A percentile compares a stretch with the other conserved stretches of the same genome.
These are phyloP conservation scores for Anniella stebbinsi DNA, from an alignment of 2,797 vertebrate genomes.

Conservation along the genomic window DNA sequence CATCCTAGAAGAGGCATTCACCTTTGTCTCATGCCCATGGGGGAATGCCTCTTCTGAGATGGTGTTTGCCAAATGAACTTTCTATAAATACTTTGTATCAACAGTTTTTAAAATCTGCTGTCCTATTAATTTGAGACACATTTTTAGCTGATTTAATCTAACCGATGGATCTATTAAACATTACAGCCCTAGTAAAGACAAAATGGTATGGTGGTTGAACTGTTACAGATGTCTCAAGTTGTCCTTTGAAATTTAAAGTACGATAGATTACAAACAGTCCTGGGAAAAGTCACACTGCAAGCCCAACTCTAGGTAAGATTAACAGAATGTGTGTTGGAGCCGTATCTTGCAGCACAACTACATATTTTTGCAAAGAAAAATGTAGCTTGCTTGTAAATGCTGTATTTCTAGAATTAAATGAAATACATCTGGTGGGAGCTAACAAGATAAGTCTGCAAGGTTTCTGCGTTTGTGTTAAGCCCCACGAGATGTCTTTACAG, in stretches of 20 bases:
- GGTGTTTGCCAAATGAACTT: not conserved
- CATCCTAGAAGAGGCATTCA: not conserved
- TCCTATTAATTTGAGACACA: not conserved
- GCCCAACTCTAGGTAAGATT: not conserved
- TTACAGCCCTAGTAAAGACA: not conserved
- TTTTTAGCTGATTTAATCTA: not conserved
- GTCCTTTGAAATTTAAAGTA: not conserved
- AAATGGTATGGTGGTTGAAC: not conserved
- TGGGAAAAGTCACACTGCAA: not conserved
- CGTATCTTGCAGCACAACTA: slow-evolving; percentile 7
- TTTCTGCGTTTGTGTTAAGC: not conserved
- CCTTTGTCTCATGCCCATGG: not conserved
- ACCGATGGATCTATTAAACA: not conserved
- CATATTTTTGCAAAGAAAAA: not conserved
- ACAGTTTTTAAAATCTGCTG: not conserved
- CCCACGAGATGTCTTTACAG: not conserved
- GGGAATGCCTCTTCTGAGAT: not conserved
- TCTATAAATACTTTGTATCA: not conserved
- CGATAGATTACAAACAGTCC: not conserved
- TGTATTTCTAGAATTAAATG: slow-evolving; percentile 18
- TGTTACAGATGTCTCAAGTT: not conserved
- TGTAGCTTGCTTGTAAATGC: not conserved
- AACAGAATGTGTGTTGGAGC: not conserved
- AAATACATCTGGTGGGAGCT: no score
- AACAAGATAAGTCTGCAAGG: not conserved